phyloP scores from a whole-genome alignment of 2,888 invertebrate species.

The Pandemis cinnamomeana region DNA sequence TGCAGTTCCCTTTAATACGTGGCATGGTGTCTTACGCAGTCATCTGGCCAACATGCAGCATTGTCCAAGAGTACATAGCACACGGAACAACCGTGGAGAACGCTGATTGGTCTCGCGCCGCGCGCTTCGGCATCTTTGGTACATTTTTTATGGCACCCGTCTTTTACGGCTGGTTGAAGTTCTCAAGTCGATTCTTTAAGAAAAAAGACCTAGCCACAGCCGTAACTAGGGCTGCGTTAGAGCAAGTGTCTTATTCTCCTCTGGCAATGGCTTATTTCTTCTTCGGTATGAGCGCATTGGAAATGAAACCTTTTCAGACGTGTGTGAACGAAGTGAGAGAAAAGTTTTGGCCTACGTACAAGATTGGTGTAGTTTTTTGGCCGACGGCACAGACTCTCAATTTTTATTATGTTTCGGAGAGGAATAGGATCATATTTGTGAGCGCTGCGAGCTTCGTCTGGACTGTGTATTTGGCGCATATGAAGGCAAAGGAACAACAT shows the following conservation, averaged over 20 bases:
- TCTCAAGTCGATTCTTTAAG: constrained; percentile 64
- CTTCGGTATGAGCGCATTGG: constrained; percentile 89
- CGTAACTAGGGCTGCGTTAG: constrained; percentile 79
- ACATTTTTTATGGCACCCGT: constrained; percentile 91
- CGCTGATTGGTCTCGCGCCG: constrained; percentile 85
- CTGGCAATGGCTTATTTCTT: constrained; percentile 90
- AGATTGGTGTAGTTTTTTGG: constrained; percentile 88
- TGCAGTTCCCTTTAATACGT: constrained; percentile 72
- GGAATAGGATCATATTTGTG: constrained; percentile 89
- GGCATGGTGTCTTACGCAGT: constrained; percentile 90
- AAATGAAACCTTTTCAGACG: constrained; percentile 85
- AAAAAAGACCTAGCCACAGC: constrained; percentile 59
- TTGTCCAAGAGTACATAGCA: constrained; percentile 86
- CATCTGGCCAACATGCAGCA: constrained; percentile 89
- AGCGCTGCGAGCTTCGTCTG: constrained; percentile 89
- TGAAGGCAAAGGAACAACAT: constrained; percentile 82
- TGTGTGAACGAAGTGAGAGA: constrained; percentile 87
- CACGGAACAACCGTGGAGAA: constrained; percentile 58
- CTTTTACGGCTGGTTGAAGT: constrained; percentile 89
- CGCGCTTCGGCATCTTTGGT: constrained; percentile 90
- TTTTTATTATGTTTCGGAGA: constrained; percentile 88
- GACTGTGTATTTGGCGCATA: constrained; percentile 91
- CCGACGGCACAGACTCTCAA: constrained; percentile 89
- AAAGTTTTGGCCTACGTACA: constrained; percentile 90
- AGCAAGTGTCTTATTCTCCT: constrained; percentile 90